Evolutionary conservation across 2,888 invertebrate species (phyloP), one percentile per base, ranked within the genome.

Genomic region (Drosophila greeni): DNA sequence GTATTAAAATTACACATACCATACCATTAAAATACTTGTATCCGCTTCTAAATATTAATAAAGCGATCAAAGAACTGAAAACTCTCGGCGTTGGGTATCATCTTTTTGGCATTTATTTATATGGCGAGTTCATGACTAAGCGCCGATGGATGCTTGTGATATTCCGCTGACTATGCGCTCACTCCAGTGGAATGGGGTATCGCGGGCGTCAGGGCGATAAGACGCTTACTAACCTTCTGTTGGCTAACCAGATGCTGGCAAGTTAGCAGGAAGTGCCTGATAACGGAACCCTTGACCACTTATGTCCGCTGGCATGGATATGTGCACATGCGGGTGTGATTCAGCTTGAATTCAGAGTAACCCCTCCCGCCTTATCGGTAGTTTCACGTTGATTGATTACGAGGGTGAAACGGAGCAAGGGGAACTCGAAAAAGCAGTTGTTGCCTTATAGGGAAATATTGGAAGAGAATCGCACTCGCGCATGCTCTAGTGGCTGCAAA

Each of bases 51-150:
- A 60, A 42, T 47, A 67, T 62, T 39, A 65, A 66, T 81, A 75
- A 68, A 77, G 82, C 81, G 78, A 74, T 51, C 47, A 54, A 77
- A 78, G 78, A 81, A 81, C 78, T 81, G 78, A 81, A 70, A 29
- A 26, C 20, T 47, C 29, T 45, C 20, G 8, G 18, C 6, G 16
- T 12, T 31, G 14, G 16, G 14, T 18, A 11, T n/a, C 14, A 18
- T 20, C 11, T 18, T 33, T 39, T 40, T 26, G n/a, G 36, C 14
- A 24, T 20, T 33, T 29, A 29, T 29, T 7, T 7, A 29, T 29
- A 1, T 29, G 51, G 37, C 34, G 39, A 49, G 33, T n/a, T 4
- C 11, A 40, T 52, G 48, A 53, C 36, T 60, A 52, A 60, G 26
- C 14, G 14, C 23, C 54, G 33, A 43, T 55, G 42, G 26, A n/a